Evolutionary conservation across 2,888 invertebrate species (phyloP).

Genomic region (Aleiodes leptofemur): DNA sequence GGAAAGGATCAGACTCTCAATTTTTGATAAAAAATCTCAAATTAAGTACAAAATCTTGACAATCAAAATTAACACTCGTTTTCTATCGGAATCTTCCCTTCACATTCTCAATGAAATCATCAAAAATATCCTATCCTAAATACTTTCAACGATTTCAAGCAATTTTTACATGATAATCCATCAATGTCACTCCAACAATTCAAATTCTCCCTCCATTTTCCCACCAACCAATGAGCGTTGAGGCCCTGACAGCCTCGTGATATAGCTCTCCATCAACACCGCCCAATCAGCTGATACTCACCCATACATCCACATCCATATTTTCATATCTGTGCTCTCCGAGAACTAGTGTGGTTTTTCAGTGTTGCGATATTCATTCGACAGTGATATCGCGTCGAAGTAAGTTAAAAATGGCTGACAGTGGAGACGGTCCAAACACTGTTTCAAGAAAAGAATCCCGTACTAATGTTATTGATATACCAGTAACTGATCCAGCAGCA

Average conservation of each 20-base stretch:
- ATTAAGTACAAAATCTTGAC: too few species aligned
- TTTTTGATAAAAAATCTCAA: too few species aligned
- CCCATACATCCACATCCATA: neutral
- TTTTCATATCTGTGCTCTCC: neutral
- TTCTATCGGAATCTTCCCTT: too few species aligned
- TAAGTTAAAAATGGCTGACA: conserved; percentile 71
- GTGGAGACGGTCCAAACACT: conserved; percentile 67
- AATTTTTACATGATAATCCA: too few species aligned
- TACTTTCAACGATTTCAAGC: too few species aligned
- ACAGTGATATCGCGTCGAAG: neutral
- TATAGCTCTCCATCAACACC: neutral
- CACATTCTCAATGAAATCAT: too few species aligned
- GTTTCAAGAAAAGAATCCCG: conserved; percentile 68
- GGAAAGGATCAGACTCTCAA: too few species aligned
- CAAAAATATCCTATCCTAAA: too few species aligned
- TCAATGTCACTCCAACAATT: too few species aligned
- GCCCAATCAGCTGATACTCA: conserved; percentile 19
- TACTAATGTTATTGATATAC: conserved; percentile 81
- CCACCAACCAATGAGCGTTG: too few species aligned
- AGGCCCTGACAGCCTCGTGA: neutral
- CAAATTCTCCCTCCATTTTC: too few species aligned
- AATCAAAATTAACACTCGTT: too few species aligned
- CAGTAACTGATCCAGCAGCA: conserved; percentile 87
- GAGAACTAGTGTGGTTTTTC: neutral
- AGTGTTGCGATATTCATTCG: neutral